Percentiles rank a stretch among this genome's conserved stretches.
phyloP scores from a whole-genome alignment of 2,888 invertebrate genomes.

The Philopedon plagiatum region DNA sequence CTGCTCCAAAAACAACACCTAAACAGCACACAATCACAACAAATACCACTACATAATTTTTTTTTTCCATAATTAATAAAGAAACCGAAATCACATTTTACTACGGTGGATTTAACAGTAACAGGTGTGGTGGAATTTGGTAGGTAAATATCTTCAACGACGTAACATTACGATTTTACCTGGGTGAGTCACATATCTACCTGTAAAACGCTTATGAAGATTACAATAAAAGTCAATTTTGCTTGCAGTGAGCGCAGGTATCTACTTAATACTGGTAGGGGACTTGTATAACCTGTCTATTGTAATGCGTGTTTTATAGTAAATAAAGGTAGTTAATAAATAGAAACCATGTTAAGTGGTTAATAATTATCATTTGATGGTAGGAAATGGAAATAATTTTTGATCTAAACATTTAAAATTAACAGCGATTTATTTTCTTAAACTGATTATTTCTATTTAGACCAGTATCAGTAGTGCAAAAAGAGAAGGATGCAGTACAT shows the following conservation, averaged over 20 bases:
- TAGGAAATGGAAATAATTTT: background rate
- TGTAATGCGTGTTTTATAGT: conserved; percentile 17
- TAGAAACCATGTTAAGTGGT: background rate
- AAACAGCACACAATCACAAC: conserved; percentile 27
- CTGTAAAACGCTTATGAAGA: conserved; percentile 25
- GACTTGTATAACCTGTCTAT: conserved; percentile 38
- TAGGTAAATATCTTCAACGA: conserved; percentile 39
- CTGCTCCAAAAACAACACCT: conserved; percentile 22
- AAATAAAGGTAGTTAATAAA: conserved; percentile 7
- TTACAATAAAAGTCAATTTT: conserved; percentile 32
- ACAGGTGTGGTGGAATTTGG: conserved; percentile 52
- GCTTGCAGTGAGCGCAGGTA: conserved; percentile 34
- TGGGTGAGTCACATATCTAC: conserved; percentile 45
- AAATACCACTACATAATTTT: conserved; percentile 16
- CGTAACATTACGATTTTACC: conserved; percentile 47
- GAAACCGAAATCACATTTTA: conserved; percentile 41
- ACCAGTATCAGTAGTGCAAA: no score
- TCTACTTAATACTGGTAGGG: conserved; percentile 27
- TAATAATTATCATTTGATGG: background rate
- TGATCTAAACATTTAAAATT: background rate
- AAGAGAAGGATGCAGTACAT: no score
- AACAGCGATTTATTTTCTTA: no score
- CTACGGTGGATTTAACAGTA: conserved; percentile 32
- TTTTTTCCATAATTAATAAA: conserved; percentile 25
- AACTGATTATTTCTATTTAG: no score